phyloP scores from a whole-genome alignment of 1,140 invertebrate genomes.

The Drosophila teissieri region DNA sequence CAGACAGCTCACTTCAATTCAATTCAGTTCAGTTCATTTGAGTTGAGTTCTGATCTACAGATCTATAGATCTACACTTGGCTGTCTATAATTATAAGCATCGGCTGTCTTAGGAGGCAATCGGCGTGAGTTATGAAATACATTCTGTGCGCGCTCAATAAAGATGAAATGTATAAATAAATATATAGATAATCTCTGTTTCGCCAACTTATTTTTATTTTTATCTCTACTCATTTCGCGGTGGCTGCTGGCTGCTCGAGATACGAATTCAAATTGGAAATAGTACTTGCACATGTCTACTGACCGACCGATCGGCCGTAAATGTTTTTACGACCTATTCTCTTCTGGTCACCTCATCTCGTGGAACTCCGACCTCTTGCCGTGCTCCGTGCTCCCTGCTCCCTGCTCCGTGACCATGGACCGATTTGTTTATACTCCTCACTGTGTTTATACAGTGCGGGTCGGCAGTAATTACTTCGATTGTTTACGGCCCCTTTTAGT shows the following conservation, averaged over 20 bases:
- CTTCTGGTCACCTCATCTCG: conserved; percentile 1
- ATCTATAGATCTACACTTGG: neutral
- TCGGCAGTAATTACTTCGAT: conserved; percentile 19
- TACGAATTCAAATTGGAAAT: neutral
- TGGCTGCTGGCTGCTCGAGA: neutral
- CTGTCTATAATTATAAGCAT: conserved; percentile 16
- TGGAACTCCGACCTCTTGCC: neutral
- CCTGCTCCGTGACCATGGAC: neutral
- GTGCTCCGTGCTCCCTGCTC: neutral
- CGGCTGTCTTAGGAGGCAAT: conserved; percentile 4
- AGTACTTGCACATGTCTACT: conserved; percentile 21
- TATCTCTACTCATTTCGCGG: conserved; percentile 5
- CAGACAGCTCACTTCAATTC: neutral
- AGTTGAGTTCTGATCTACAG: too few relatives aligned
- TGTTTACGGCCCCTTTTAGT: conserved; percentile 32
- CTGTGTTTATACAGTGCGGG: conserved; percentile 34
- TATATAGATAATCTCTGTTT: conserved; percentile 24
- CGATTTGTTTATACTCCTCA: conserved; percentile 33
- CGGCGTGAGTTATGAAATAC: conserved; percentile 23
- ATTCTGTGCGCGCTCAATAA: conserved; percentile 41
- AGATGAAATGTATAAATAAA: conserved; percentile 51
- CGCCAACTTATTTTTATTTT: conserved; percentile 46
- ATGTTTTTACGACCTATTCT: conserved; percentile 25
- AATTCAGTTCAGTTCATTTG: too few relatives aligned
- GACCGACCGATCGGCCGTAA: conserved; percentile 25